Base-by-base conservation (phyloP, 1,140 invertebrate species). In the Cardiocondyla obscurior region DNA sequence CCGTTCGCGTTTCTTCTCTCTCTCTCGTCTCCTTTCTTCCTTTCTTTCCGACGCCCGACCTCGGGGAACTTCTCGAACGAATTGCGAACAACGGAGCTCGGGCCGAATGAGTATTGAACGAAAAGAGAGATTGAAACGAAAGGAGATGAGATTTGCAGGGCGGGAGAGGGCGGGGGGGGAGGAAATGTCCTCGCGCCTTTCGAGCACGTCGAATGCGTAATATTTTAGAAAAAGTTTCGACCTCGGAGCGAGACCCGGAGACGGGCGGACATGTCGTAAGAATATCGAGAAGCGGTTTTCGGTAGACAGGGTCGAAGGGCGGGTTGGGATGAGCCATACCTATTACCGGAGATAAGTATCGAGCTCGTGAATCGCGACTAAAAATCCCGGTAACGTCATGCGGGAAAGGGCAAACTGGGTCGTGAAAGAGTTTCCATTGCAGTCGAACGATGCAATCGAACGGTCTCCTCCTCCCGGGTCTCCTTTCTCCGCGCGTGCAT, bases 181-280 rank as follows among this genome's bases (percentile, higher is more conserved):
- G 2, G 22, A 62, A 7, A 19, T 33, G 12, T 12, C 8, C 74
- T 12, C 42, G 19, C 46, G 22, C 25, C 51, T 7, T 46, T 81
- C 58, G 57, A 77, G 83, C 65, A 82, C 55, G 30, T 84, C 28
- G 62, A 64, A 42, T 69, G 36, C 88, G 67, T 74, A 86, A 84
- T 90, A 89, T 89, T 91, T 88, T 83, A 69, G 76, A 79, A 83
- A 60, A 91, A 91, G 84, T 92, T 93, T 51, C 51, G n/a, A 57
- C 67, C 83, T 85, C 1, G 39, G 33, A 39, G n/a, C 49, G 58
- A 64, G 30, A 16, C 53, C 44, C 81, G 74, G 39, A 64, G 67
- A 77, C 69, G 39, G 39, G 85, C 65, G 85, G 83, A 87, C 57
- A 83, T 62, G 81, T 81, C 69, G 69, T 73, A 82, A 86, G 87